Percentiles rank a stretch among this genome's conserved stretches.
Conservation (phyloP, 2,113 vertebrate species). For the Formicarius rufipectus region DNA sequence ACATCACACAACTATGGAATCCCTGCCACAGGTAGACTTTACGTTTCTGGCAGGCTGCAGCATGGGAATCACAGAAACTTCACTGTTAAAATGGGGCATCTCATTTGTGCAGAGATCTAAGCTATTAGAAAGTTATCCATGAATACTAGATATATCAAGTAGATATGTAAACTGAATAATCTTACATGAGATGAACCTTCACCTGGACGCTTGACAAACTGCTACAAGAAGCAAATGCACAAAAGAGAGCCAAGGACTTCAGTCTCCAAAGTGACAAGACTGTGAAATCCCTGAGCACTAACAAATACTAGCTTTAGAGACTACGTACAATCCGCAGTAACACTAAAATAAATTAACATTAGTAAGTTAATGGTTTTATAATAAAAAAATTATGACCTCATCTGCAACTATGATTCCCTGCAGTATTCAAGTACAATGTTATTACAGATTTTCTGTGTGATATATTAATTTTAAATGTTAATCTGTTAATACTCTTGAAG, state of each 20-base stretch:
- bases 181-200: not conserved
- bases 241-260: not conserved
- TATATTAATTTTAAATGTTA: not conserved
- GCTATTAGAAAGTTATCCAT: not conserved
- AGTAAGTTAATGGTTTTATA: not conserved
- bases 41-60: not conserved
- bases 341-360: not conserved
- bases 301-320: not conserved
- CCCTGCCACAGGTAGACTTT: rapidly evolving
- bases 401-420: not conserved
- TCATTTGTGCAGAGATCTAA: not conserved
- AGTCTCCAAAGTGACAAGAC: not conserved
- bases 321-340: not conserved
- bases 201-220: not conserved
- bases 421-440: not conserved
- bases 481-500: not conserved
- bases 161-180: not conserved
- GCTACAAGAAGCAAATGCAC: not conserved
- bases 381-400: not conserved
- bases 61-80: not conserved
- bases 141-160: not conserved
- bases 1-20: not conserved
- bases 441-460: not conserved
- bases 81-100: not conserved
- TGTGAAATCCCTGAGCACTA: not conserved